Evolutionary conservation across 2,797 vertebrate species (phyloP), one percentile per base, ranked within the genome.

Genomic region (Sebastes elongatus): DNA sequence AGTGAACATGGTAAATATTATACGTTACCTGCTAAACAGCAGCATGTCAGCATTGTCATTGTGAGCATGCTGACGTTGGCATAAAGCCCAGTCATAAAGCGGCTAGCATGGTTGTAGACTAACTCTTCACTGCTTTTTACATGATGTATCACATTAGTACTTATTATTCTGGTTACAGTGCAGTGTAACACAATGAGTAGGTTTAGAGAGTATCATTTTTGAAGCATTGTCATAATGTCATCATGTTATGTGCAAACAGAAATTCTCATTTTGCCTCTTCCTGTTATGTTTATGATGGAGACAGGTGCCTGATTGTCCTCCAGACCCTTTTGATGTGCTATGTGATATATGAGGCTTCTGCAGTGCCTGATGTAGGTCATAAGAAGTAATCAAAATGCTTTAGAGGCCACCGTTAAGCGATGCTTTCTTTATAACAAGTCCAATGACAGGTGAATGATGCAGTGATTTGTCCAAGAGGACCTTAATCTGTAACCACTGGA

Each of bases 371-470:
- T 82, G 61, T 49, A 78, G 85, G 74, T 90, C 74, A 82, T 74
- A 60, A 76, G 80, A 81, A 57, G 76, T 61, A 84, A 91, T 90
- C 49, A 88, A 82, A 90, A 90, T 49, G 74, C 78, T 88, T 87
- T 81, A 89, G 75, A 91, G 87, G 84, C 76, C 78, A 57, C 80
- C 5, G 28, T 86, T 88, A 88, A 88, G 86, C 32, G 53, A 57
- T 84, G 76, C 74, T 66, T 74, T 28, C 72, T 86, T 86, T 73
- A 90, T 81, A 70, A 73, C 72, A 35, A 38, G 77, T 62, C 67
- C 73, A 85, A 81, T 86, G 86, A 82, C 92, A 87, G 84, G 81
- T 82, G 83, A 88, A 76, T 82, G 84, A 71, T 83, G 80, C 71
- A 57, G 63, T 65, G 78, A 89, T 87, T 71, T 80, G 69, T 79